Evolutionary conservation across 2,113 vertebrate species (phyloP).

Genomic region (Saiga tatarica): DNA sequence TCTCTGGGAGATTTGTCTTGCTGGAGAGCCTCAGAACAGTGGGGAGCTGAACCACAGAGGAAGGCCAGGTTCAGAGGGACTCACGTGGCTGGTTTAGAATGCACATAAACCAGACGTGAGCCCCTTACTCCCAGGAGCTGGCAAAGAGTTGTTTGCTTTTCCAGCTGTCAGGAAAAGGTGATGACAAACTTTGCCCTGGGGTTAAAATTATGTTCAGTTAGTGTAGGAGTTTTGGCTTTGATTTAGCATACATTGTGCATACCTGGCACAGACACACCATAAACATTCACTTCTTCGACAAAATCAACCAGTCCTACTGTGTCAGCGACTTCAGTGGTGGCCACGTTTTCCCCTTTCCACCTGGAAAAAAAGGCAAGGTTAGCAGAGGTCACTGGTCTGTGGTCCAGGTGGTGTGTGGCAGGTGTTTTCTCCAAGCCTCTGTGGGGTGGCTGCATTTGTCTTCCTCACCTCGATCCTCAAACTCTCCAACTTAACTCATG

Average conservation of each 20-base stretch:
- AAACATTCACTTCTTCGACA: slow-evolving; percentile 88
- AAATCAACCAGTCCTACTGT: slow-evolving; percentile 75
- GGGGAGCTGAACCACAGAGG: not conserved
- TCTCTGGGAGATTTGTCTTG: not conserved
- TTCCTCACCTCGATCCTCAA: not conserved
- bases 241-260: not conserved
- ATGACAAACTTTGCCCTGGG: not conserved
- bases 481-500: not conserved
- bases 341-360: slow-evolving; percentile 95
- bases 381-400: not conserved
- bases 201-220: not conserved
- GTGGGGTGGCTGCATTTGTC: not conserved
- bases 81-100: not conserved
- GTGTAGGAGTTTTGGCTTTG: not conserved
- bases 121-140: not conserved
- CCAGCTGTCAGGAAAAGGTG: not conserved
- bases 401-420: not conserved
- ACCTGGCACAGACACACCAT: slow-evolving; percentile 91
- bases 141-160: not conserved
- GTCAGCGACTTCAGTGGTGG: slow-evolving; percentile 86
- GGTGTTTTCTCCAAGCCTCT: not conserved
- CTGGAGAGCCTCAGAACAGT: not conserved
- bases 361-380: slow-evolving; percentile 74
- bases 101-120: not conserved
- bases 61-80: not conserved